Conservation (phyloP, 2,113 vertebrate species). For the Zapus hudsonius region DNA sequence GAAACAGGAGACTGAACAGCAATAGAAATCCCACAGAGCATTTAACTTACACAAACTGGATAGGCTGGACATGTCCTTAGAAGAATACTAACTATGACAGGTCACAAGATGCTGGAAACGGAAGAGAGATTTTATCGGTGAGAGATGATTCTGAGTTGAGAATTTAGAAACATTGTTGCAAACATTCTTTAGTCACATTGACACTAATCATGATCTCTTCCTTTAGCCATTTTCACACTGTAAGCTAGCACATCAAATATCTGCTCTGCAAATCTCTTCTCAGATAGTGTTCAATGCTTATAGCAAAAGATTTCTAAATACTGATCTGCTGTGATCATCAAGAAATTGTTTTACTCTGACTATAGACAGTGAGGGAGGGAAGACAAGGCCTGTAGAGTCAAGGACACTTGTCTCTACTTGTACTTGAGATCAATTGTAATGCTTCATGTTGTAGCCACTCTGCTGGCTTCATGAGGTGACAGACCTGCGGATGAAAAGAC, state of each 20-base stretch:
- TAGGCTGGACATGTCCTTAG: neutral
- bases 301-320: neutral
- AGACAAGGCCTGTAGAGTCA: neutral
- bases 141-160: neutral
- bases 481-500: neutral
- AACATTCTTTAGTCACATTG: neutral
- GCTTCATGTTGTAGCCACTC: neutral
- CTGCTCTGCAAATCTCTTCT: neutral
- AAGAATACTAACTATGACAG: neutral
- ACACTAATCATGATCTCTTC: neutral
- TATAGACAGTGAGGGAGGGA: neutral
- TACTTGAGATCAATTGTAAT: neutral
- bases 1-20: neutral
- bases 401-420: neutral
- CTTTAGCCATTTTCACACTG: neutral
- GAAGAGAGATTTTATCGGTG: neutral
- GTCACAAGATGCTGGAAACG: neutral
- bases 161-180: neutral
- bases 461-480: neutral
- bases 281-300: neutral
- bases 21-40: neutral
- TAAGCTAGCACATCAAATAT: neutral
- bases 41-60: neutral
- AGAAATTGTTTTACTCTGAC: neutral
- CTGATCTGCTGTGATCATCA: neutral